These are phyloP conservation scores for Microdon myrmicae DNA, from an alignment of 2,888 invertebrate species.

Conservation along the genomic window DNA sequence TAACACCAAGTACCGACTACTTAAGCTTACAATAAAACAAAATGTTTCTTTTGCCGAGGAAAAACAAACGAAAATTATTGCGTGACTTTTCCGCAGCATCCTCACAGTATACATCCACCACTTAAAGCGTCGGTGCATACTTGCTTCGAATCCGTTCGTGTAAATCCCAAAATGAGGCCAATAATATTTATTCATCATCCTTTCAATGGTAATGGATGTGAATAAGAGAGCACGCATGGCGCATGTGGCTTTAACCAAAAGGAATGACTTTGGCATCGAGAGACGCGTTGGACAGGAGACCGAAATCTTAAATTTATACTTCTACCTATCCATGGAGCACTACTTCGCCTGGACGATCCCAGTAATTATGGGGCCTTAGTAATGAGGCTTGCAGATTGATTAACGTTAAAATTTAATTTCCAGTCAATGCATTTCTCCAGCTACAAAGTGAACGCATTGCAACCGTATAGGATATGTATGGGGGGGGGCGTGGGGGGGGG, in stretches of 20 bases:
- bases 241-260: not conserved
- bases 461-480: conserved; percentile 1
- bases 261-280: too few relatives aligned
- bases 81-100: too few relatives aligned
- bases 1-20: too few relatives aligned
- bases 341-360: conserved; percentile 3
- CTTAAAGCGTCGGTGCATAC: too few relatives aligned
- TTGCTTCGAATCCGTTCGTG: not conserved
- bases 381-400: conserved; percentile 30
- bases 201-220: conserved; percentile 33
- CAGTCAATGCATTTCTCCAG: conserved; percentile 9
- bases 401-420: conserved; percentile 19
- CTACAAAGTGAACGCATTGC: not conserved
- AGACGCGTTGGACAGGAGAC: too few relatives aligned
- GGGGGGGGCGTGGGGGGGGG: too few relatives aligned
- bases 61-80: too few relatives aligned
- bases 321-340: too few relatives aligned
- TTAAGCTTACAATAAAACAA: too few relatives aligned
- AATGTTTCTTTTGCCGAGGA: too few relatives aligned
- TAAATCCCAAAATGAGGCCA: conserved; percentile 18
- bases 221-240: conserved; percentile 1
- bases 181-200: conserved; percentile 33
- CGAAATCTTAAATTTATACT: too few relatives aligned
- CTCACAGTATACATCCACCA: too few relatives aligned
- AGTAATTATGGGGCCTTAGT: conserved; percentile 32